Evolutionary conservation across 1,140 invertebrate genomes (phyloP).

Genomic region (Macrotrachela quadricornifera): DNA sequence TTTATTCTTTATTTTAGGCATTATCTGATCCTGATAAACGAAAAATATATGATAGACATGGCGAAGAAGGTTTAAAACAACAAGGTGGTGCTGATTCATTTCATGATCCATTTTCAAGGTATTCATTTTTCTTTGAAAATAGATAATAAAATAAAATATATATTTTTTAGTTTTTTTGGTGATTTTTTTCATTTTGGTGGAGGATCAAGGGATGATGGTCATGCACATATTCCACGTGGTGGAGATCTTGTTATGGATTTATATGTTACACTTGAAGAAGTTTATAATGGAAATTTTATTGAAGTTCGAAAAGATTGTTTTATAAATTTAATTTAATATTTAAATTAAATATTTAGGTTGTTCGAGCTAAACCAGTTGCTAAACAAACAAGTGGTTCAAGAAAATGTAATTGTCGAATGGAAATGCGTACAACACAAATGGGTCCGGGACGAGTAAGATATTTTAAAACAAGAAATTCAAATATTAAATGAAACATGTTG

Average conservation of each 20-base stretch:
- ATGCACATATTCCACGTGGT: constrained; percentile 45
- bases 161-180: constrained; percentile 68
- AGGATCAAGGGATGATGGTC: not conserved
- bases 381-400: constrained; percentile 77
- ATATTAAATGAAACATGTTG: too few species aligned
- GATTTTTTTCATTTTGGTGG: constrained; percentile 74
- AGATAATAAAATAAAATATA: too few species aligned
- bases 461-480: too few species aligned
- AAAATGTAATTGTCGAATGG: constrained; percentile 93
- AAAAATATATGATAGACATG: constrained; percentile 78
- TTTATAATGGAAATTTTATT: constrained; percentile 88
- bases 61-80: constrained; percentile 86
- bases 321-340: too few species aligned
- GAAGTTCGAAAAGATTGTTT: too few species aligned
- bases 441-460: constrained; percentile 52
- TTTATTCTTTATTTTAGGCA: constrained; percentile 34
- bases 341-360: constrained; percentile 42
- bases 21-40: constrained; percentile 78
- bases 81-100: constrained; percentile 60
- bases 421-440: constrained; percentile 85
- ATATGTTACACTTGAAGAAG: constrained; percentile 77
- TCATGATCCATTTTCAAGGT: constrained; percentile 10
- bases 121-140: too few species aligned
- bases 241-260: constrained; percentile 81
- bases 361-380: constrained; percentile 81